Evolutionary conservation across 2,113 vertebrate genomes (phyloP).

Genomic region (Chamaetylas fuelleborni): DNA sequence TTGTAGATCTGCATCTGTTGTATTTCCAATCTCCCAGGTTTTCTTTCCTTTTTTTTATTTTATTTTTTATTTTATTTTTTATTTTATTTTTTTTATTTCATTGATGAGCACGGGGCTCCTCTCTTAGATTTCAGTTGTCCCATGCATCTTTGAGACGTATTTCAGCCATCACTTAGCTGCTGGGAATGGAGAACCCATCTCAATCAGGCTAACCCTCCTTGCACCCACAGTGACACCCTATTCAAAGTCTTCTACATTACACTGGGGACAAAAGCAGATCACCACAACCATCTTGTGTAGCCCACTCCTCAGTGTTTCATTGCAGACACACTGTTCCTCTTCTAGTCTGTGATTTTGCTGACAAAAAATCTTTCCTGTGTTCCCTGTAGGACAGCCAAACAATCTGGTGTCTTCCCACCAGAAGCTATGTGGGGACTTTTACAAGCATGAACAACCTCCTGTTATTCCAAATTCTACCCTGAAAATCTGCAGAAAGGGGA

Average conservation of each 20-base stretch:
- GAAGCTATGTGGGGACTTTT: background rate
- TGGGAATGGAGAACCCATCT: background rate
- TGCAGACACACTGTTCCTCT: background rate
- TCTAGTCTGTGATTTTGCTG: background rate
- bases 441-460: background rate
- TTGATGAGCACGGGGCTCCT: rapidly evolving
- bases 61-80: too few relatives aligned
- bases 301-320: background rate
- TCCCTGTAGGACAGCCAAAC: background rate
- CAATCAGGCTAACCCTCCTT: background rate
- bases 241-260: background rate
- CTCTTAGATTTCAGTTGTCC: background rate
- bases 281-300: background rate
- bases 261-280: background rate
- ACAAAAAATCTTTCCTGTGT: background rate
- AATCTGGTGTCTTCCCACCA: background rate
- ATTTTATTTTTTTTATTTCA: background rate
- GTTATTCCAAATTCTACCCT: background rate
- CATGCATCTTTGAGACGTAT: background rate
- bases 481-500: background rate
- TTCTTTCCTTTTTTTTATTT: background rate
- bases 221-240: background rate
- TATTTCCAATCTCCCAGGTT: background rate
- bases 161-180: background rate
- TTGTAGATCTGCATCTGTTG: background rate